Conservation (phyloP, 1,140 invertebrate genomes). For the Pseudomyrmex concolor region DNA sequence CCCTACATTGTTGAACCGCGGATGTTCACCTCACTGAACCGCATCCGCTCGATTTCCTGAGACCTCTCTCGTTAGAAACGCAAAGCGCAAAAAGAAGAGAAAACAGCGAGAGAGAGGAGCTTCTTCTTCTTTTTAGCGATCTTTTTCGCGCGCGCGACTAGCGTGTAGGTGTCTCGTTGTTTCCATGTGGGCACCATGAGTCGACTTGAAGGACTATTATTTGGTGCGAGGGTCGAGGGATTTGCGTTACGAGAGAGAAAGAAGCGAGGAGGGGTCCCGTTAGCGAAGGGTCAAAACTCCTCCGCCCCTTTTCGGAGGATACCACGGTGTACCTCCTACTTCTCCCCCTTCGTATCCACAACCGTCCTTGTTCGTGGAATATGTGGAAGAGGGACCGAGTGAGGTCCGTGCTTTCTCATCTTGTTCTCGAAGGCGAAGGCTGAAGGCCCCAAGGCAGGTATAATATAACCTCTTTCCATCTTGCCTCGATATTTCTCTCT, state of each 20-base stretch:
- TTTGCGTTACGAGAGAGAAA: constrained; percentile 81
- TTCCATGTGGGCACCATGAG: constrained; percentile 68
- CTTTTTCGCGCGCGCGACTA: background rate
- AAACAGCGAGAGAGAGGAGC: background rate
- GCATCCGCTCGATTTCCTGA: constrained; percentile 24
- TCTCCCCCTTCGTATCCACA: constrained; percentile 55
- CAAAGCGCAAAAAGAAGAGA: background rate
- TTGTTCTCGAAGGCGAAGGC: constrained; percentile 78
- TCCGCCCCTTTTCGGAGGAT: constrained; percentile 74
- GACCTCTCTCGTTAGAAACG: background rate
- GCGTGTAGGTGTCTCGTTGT: constrained; percentile 76
- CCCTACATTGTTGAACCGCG: background rate
- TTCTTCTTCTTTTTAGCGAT: background rate
- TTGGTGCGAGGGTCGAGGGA: constrained; percentile 76
- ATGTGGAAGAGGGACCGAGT: constrained; percentile 50
- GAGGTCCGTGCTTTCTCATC: constrained; percentile 75
- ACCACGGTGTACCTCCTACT: constrained; percentile 71
- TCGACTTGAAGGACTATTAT: constrained; percentile 78
- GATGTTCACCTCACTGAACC: constrained; percentile 8
- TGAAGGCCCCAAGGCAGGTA: constrained; percentile 79
- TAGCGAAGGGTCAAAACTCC: constrained; percentile 83
- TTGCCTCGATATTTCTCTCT: constrained; percentile 53
- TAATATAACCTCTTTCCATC: constrained; percentile 78
- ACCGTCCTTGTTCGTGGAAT: constrained; percentile 40
- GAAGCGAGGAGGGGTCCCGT: constrained; percentile 83